Conservation (phyloP, 2,888 invertebrate genomes). For the Watsonalla cultraria region DNA sequence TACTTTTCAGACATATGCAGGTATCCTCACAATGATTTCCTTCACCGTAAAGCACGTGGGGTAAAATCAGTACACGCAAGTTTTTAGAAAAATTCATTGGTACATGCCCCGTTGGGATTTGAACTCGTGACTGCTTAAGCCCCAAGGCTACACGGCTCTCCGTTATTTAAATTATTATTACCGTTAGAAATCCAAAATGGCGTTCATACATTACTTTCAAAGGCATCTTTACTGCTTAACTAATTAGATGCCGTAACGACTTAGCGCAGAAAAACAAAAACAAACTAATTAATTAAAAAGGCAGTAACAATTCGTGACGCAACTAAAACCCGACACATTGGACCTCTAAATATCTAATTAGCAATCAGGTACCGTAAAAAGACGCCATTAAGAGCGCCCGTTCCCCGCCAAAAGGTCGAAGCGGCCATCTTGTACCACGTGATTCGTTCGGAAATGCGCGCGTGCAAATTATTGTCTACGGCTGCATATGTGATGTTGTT, state of each 20-base stretch:
- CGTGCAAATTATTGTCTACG: constrained; percentile 74
- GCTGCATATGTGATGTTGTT: constrained; percentile 74
- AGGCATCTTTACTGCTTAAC: constrained; percentile 13
- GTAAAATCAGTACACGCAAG: no score
- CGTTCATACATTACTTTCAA: no score
- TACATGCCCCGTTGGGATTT: no score
- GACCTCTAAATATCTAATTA: constrained; percentile 73
- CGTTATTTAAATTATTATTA: neutral
- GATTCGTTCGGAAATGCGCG: constrained; percentile 62
- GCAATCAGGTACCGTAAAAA: constrained; percentile 77
- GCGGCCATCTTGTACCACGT: constrained; percentile 53
- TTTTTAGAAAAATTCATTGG: no score
- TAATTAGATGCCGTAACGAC: constrained; percentile 13
- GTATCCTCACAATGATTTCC: no score
- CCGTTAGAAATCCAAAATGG: no score
- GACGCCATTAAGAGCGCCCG: constrained; percentile 67
- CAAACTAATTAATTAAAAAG: constrained; percentile 60
- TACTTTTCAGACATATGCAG: no score
- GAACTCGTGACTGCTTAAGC: no score
- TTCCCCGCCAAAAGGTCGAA: constrained; percentile 65
- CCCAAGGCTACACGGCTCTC: no score
- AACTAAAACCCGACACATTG: constrained; percentile 71
- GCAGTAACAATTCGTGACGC: constrained; percentile 64
- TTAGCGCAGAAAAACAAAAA: constrained; percentile 56
- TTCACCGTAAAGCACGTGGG: no score